These are phyloP conservation scores for Notarius quadriscutis DNA, from an alignment of 2,113 vertebrate genomes.

Conservation along the genomic window DNA sequence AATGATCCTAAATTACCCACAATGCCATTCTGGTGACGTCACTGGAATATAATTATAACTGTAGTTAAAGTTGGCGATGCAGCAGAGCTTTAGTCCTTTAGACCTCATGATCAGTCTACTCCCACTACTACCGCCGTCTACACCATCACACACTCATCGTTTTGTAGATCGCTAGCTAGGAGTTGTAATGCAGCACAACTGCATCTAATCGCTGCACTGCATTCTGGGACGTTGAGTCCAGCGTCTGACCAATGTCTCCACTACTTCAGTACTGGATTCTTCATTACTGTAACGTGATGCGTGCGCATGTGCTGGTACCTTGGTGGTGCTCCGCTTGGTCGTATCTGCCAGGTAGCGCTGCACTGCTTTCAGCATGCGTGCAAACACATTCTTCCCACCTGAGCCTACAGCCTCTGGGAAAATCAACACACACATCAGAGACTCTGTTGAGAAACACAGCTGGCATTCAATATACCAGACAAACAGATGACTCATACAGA, in stretches of 20 bases:
- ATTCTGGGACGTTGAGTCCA: neutral
- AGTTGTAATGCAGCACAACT: neutral
- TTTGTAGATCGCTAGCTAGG: neutral
- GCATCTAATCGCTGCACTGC: neutral
- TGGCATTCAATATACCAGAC: slow-evolving; percentile 5
- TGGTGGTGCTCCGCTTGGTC: slow-evolving; percentile 37
- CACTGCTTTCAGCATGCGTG: slow-evolving; percentile 59
- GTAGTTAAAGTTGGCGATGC: neutral
- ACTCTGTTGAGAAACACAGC: neutral
- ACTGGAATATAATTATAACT: neutral
- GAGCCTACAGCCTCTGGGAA: slow-evolving; percentile 45
- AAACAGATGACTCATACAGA: slow-evolving; percentile 13
- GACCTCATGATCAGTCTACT: neutral
- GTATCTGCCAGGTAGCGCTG: slow-evolving; percentile 63
- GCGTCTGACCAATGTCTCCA: too few relatives aligned
- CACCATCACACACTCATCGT: neutral
- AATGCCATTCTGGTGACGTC: neutral
- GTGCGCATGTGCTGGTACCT: neutral
- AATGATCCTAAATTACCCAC: neutral
- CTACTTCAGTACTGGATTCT: neutral
- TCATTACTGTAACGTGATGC: neutral
- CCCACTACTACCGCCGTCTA: neutral
- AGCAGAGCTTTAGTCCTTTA: neutral
- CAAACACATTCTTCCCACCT: slow-evolving; percentile 56
- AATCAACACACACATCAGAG: neutral